Percentiles rank a stretch among this genome's conserved stretches.
Evolutionary conservation across 2,113 vertebrate species (phyloP).

Genomic region (Ploceus nigricollis): DNA sequence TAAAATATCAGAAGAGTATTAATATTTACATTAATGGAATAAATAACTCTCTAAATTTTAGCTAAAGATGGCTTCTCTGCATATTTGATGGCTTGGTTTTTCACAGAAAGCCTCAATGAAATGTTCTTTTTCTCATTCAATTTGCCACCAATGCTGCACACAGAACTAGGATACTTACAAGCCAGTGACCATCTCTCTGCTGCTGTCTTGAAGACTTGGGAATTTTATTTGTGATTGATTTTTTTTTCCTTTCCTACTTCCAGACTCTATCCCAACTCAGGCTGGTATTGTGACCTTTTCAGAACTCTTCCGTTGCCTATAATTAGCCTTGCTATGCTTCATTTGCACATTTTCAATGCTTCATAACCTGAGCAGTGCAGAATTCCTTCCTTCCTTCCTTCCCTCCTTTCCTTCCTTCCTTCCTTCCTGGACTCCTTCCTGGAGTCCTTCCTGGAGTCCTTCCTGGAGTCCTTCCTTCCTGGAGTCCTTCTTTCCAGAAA

Average conservation of each 20-base stretch:
- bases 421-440: not conserved
- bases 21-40: not conserved
- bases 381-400: not conserved
- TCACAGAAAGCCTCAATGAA: not conserved
- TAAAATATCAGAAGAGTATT: not conserved
- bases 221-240: not conserved
- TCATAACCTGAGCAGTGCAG: not conserved
- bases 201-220: not conserved
- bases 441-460: too few species aligned
- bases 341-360: not conserved
- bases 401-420: too few species aligned
- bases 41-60: not conserved
- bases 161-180: not conserved
- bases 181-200: not conserved
- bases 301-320: not conserved
- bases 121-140: not conserved
- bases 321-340: not conserved
- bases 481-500: too few species aligned
- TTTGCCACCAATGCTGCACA: not conserved
- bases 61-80: not conserved
- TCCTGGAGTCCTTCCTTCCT: too few species aligned
- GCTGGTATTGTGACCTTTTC: not conserved
- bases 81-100: not conserved
- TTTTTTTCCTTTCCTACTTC: not conserved
- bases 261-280: not conserved